Base-by-base conservation (phyloP, 2,797 vertebrate genomes). In the Rhinogobio ventralis region DNA sequence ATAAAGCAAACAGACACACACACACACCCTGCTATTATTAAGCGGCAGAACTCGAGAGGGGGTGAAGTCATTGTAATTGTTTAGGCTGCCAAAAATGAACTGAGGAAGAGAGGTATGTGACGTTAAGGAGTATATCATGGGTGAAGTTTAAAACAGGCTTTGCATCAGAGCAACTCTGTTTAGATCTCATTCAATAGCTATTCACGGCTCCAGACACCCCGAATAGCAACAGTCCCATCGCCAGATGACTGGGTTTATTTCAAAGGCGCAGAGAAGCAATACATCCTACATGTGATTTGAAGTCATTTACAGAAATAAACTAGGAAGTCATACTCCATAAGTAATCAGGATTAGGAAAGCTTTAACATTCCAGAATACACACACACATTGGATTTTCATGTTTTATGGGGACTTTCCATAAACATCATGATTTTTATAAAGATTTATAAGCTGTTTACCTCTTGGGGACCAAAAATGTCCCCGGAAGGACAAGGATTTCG, bases 21-120 rank as follows among this genome's bases (percentile, higher is more conserved):
- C 66, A 66, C 42, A 64, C 45, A 64, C 46, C 1, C 79, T 51
- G 62, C 28, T 23, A 49, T 71, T 85, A 68, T 81, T 84, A 51
- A 42, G 2, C 46, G 39, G 53, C 60, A 30, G 68, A 51, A 30
- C 71, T 33, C 33, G 28, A 62, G 78, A 68, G 53, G 79, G 23
- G 79, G 46, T 88, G 87, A 89, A 64, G 84, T 90, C 88, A 90
- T 87, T 90, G 87, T 87, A 85, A 89, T 82, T 86, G 68, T 83
- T 88, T 68, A 28, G 57, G 19, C 62, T 84, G 86, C 87, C 89
- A 90, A 88, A 86, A 81, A 89, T 86, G 89, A 90, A 86, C 74
- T 57, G 81, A 90, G 51, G 14, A 42, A 68, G 55, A 80, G 73
- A 57, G 77, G 86, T 82, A 89, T 89, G 77, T 72, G 60, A 72